Evolutionary conservation across 1,140 invertebrate genomes (phyloP).

Genomic region (Drosophila suzukii): DNA sequence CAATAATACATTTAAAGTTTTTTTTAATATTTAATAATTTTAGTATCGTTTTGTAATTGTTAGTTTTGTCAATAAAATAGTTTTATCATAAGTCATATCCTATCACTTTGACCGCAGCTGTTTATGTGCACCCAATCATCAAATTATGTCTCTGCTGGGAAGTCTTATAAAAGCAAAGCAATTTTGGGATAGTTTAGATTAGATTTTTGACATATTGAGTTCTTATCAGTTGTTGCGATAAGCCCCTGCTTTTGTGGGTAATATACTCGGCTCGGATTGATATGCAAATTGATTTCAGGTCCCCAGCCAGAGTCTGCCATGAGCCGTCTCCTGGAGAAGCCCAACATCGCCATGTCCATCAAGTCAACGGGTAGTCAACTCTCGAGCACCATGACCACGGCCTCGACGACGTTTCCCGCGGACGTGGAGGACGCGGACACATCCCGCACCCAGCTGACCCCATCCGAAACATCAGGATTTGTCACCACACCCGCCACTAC

Average conservation of each 20-base stretch:
- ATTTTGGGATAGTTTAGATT: conserved; percentile 25
- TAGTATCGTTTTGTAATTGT: neutral
- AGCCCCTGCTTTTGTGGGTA: conserved; percentile 18
- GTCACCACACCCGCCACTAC: conserved; percentile 16
- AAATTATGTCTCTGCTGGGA: conserved; percentile 22
- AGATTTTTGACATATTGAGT: conserved; percentile 31
- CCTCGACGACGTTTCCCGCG: conserved; percentile 23
- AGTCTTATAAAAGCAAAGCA: conserved; percentile 44
- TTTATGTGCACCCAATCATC: neutral
- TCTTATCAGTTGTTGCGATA: conserved; percentile 33
- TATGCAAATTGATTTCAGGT: conserved; percentile 45
- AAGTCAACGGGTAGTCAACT: conserved; percentile 77
- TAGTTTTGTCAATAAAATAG: too few species aligned
- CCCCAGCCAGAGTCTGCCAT: conserved; percentile 73
- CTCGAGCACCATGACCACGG: conserved; percentile 51
- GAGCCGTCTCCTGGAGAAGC: conserved; percentile 83
- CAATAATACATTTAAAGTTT: too few species aligned
- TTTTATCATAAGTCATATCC: neutral
- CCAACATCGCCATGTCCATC: conserved; percentile 82
- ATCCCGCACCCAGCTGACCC: conserved; percentile 3
- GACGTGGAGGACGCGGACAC: conserved; percentile 45
- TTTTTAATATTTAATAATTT: neutral
- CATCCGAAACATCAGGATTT: neutral
- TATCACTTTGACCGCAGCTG: conserved; percentile 9
- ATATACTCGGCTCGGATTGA: conserved; percentile 26